Percentiles rank a stretch among this genome's conserved stretches.
Evolutionary conservation across 2,113 vertebrate species (phyloP).

Genomic region (Gallinago jamesoni): DNA sequence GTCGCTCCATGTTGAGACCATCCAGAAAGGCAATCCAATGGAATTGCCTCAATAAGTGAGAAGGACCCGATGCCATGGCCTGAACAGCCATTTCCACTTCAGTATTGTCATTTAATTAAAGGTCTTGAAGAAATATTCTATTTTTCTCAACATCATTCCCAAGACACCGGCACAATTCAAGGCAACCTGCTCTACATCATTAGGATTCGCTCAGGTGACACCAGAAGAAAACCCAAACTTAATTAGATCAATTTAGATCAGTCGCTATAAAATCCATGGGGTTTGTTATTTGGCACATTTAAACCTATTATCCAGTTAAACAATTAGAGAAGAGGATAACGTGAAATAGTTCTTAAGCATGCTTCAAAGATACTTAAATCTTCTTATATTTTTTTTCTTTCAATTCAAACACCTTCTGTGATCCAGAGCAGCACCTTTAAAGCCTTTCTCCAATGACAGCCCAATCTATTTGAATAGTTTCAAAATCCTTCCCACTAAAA

Average conservation of each 20-base stretch:
- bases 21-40: background rate
- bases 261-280: slow-evolving; percentile 40
- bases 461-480: background rate
- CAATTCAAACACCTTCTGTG: background rate
- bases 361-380: slow-evolving; percentile 32
- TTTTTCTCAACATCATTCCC: background rate
- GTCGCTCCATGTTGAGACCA: accelerated
- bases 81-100: background rate
- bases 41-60: background rate
- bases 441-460: background rate
- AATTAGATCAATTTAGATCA: slow-evolving; percentile 61
- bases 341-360: slow-evolving; percentile 35
- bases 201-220: background rate
- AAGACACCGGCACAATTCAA: background rate
- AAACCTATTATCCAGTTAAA: slow-evolving; percentile 66
- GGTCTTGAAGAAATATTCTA: background rate
- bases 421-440: background rate
- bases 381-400: slow-evolving; percentile 19
- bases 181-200: background rate
- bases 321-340: slow-evolving; percentile 60
- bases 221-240: background rate
- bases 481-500: background rate
- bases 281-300: slow-evolving; percentile 60
- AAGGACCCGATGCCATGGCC: background rate
- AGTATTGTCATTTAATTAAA: background rate